Base-by-base conservation (phyloP, 2,888 invertebrate species). In the Gnatocerus cornutus region DNA sequence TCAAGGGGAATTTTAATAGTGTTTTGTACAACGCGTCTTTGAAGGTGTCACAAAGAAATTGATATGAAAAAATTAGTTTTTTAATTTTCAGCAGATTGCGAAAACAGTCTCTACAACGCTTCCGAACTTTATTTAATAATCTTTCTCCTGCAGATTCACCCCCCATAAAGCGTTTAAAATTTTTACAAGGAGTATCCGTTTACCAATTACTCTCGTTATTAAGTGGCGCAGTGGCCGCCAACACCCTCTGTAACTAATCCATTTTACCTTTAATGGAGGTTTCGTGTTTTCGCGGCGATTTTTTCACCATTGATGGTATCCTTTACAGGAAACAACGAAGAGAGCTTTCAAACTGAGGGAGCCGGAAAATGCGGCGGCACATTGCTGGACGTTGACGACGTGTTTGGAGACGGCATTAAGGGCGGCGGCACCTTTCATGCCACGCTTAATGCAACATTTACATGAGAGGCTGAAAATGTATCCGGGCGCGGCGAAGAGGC, bases 401-500 rank as follows among this genome's bases (percentile, higher is more conserved):
- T 92, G 93, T 37, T 85, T 99, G 52, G 96, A 98, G 80, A 88
- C 89, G 3, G 97, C 95, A 0, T 88, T 99, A 30, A 90, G 95
- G 71, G 87, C 97, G 65, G 87, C 99, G 10, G 93, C 95, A 72
- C 99, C 99, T 0, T 95, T 99, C 84, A 99, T 99, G 99, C 99
- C 99, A 0, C 97, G 94, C 84, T 89, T 99, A 72, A 93, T 95
- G 0, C 98, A 99, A 85, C 99, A 99, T 85, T 86, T 99, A 75
- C 99, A 91, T 87, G 97, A 97, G 85, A 88, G 97, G 39, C 87
- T 99, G 76, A 96, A 97, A 0, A 45, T 64, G 55, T 73, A 75
- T 72, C 75, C 76, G 5, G 75, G 64, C 10, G 58, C 71, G 45
- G 58, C 66, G 50, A 69, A 61, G 41, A 65, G 65, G 8, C 43